phyloP scores from a whole-genome alignment of 2,797 vertebrate genomes.

The Cuculus canorus region DNA sequence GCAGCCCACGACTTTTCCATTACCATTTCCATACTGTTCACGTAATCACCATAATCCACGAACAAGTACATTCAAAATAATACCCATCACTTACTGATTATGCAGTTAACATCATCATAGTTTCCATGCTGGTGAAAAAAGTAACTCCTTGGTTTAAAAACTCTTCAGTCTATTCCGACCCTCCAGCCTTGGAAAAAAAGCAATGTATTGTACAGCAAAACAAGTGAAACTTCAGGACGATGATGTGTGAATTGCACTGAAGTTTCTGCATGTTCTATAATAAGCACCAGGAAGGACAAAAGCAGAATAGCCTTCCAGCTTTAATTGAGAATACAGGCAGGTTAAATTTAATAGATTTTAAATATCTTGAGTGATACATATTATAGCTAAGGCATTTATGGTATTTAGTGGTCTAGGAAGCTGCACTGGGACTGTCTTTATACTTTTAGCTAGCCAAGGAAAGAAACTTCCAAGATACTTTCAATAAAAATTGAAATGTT shows the following conservation, averaged over 20 bases:
- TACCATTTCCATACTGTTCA: not conserved
- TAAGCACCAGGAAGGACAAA: not conserved
- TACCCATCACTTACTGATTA: not conserved
- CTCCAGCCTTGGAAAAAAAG: not conserved
- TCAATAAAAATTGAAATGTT: not conserved
- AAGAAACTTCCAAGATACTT: not conserved
- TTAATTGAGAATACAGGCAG: not conserved
- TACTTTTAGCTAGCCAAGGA: not conserved
- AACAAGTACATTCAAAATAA: not conserved
- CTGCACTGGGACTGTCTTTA: not conserved
- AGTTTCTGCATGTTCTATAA: not conserved
- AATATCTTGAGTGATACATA: not conserved
- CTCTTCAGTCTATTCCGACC: not conserved
- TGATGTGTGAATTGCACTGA: fast-evolving
- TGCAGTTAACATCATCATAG: not conserved
- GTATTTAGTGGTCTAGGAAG: not conserved
- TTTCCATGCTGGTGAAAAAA: not conserved
- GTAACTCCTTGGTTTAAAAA: not conserved
- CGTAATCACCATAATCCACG: not conserved
- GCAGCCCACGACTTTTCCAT: not conserved
- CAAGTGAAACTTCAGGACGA: not conserved
- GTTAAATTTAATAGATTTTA: not conserved
- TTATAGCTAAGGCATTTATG: not conserved
- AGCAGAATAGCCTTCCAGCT: not conserved
- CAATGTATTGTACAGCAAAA: not conserved